phyloP scores from a whole-genome alignment of 2,888 invertebrate genomes.

The Eulithis prunata region DNA sequence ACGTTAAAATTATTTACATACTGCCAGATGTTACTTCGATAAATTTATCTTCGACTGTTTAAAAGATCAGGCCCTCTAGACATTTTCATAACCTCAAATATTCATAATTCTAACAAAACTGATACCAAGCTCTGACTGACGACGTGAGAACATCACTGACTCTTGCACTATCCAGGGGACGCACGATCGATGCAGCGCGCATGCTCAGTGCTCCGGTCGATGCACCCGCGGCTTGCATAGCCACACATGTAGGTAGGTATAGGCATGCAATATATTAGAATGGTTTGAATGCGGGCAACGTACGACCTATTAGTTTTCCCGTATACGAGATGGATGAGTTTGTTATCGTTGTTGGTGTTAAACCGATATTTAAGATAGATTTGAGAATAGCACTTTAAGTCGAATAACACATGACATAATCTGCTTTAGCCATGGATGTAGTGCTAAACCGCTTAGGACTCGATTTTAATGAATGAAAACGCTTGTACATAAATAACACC shows the following conservation, averaged over 20 bases:
- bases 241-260: constrained; percentile 9
- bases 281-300: neutral
- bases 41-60: no score
- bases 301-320: constrained; percentile 6
- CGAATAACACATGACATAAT: no score
- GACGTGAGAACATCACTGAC: neutral
- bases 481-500: no score
- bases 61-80: no score
- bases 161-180: constrained; percentile 12
- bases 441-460: no score
- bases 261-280: constrained; percentile 19
- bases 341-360: constrained; percentile 1
- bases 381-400: neutral
- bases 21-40: no score
- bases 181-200: constrained; percentile 73
- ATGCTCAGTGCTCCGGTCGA: constrained; percentile 70
- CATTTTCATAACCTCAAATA: no score
- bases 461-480: no score
- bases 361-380: neutral
- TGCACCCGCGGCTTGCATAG: constrained; percentile 52
- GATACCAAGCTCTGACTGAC: neutral
- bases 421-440: no score
- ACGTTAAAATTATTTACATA: no score
- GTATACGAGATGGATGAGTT: neutral
- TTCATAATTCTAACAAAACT: no score